Evolutionary conservation across 1,140 invertebrate species (phyloP), one percentile per base, ranked within the genome.

Genomic region (Drosophila sp.): DNA sequence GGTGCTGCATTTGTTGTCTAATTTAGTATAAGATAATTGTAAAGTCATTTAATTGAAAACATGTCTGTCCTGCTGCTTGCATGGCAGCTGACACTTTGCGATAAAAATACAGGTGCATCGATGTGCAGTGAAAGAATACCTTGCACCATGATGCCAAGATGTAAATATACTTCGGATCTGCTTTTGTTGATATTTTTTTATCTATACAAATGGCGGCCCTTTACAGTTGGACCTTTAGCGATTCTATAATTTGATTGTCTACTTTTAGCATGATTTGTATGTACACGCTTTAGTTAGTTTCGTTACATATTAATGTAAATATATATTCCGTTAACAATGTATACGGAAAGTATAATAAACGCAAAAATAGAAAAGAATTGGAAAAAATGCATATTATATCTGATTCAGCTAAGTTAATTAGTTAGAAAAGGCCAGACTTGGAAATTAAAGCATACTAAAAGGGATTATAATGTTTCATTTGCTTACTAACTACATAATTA

Each of bases 81-180:
- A 9, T 50, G 70, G 56, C 71, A 73, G 71, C 63, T 73, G 65
- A 69, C 50, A 69, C 57, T 56, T 50, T 45, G 13, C 9, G 34
- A 21, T 21, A 21, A 21, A 21, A 21, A 21, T 69, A 62, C 71
- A 73, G 71, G 71, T 73, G 71, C 71, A 73, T 38, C 32, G 32
- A 63, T 51, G 48, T 62, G 25, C 25, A 64, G 32, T 57, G 40
- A 25, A 13, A 70, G 32, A 13, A 70, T 29, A 25, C 50, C 57
- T 54, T 9, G 51, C 43, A 48, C 25, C 13, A 46, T 62, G 45
- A 53, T 7, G 32, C 43, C 25, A 50, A 50, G 13, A 2, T 21
- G 21, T 21, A 4, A 21, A 21, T 21, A 21, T 21, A 21, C 21
- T 7, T 45, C 14, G 16, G 13, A 34, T 53, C 18, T 41, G 45